A percentile compares a stretch with the other conserved stretches of the same genome.
Evolutionary conservation across 2,113 vertebrate species (phyloP).

Genomic region (Struthidea cinerea): DNA sequence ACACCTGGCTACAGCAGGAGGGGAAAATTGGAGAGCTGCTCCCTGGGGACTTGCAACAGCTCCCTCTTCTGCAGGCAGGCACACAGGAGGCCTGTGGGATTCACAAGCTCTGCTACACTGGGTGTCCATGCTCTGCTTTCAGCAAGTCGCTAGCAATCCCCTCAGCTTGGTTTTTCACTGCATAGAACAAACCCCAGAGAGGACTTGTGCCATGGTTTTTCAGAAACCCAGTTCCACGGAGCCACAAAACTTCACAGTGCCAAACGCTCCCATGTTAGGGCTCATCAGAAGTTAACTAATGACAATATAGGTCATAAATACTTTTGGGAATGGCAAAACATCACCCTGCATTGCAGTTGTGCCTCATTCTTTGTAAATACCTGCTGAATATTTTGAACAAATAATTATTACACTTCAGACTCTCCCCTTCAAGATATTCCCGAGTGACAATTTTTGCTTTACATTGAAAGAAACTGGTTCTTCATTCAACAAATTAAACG

Average conservation of each 20-base stretch:
- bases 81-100: background rate
- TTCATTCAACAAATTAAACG: background rate
- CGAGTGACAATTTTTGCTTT: background rate
- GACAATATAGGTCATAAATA: background rate
- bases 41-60: background rate
- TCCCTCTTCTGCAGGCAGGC: background rate
- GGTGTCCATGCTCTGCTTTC: background rate
- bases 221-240: background rate
- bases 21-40: background rate
- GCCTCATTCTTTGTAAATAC: background rate
- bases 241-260: background rate
- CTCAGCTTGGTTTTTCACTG: background rate
- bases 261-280: background rate
- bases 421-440: background rate
- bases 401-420: background rate
- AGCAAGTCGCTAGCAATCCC: background rate
- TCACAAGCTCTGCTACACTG: background rate
- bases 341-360: background rate
- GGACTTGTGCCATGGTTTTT: background rate
- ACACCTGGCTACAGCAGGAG: background rate
- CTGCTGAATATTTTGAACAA: background rate
- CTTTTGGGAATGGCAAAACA: background rate
- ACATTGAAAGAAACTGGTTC: background rate
- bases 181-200: rapidly evolving
- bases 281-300: background rate